Evolutionary conservation across 2,113 vertebrate genomes (phyloP), one percentile per base, ranked within the genome.

Genomic region (Rattus rattus): DNA sequence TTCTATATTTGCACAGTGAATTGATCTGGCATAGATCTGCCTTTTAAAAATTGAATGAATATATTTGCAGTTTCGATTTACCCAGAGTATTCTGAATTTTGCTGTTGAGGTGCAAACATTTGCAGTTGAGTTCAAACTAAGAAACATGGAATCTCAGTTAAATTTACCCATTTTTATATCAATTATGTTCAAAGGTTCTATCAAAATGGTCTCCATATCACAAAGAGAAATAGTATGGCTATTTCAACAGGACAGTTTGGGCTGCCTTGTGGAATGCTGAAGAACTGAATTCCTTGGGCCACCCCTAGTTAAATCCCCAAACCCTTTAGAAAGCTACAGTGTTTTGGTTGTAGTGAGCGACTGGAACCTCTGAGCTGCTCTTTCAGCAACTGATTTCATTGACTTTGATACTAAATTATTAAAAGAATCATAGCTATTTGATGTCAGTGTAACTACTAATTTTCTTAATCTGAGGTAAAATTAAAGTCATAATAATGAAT

Each of bases 1-100:
- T 94, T 96, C 92, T 94, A 30, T 97, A 91, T 96, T 98, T 98
- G 72, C 72, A 94, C 67, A 96, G 19, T 83, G 54, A 65, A 90
- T 92, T 97, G 76, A 86, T 91, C 97, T 94, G 39, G 26, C 93
- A 86, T 93, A 86, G 80, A 95, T 8, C 26, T 83, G 65, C 30
- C 22, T 95, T 95, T 87, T 96, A 93, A 96, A 95, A 87, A 87
- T 92, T 79, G 39, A 93, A 61, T 80, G 81, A 86, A 94, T 88
- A 49, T 2, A 65, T 88, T 36, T 63, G 24, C 5, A 33, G 54
- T 93, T 92, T 96, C 70, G 39, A 96, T 97, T 96, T 88, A 94
- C 47, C 93, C 92, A 93, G 54, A 14, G n/a, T 92, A 88, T 93
- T 96, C 72, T 87, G 28, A 90, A 61, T 90, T 86, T 81, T 16